Evolutionary conservation across 2,797 vertebrate genomes (phyloP), one percentile per base, ranked within the genome.

Genomic region (Danionella dracula): DNA sequence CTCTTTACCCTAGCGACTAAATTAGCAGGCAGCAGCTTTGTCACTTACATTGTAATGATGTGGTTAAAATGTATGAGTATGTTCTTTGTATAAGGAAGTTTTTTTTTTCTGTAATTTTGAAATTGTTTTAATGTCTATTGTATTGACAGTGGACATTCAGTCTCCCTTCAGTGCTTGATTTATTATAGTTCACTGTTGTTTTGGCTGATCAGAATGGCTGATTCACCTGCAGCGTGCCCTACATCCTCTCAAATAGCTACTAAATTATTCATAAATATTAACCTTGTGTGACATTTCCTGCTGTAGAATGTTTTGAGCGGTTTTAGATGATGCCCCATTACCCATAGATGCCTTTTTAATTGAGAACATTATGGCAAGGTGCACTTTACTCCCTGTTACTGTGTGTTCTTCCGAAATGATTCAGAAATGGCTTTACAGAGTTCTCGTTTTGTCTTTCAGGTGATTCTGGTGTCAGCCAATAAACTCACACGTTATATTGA

Each of bases 401-500:
- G n/a, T 32, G 7, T n/a, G 12, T 64, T 45, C 4, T 42, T 23
- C 7, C 37, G 6, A 19, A 32, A 21, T 12, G 6, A 27, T 3
- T 27, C 6, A n/a, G 23, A 27, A 27, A 6, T 27, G 23, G 3
- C 6, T 3, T 27, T 27, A 2, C 12, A 32, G 2, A 16, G 38
- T 41, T 46, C 1, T 35, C 60, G 61, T 59, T 70, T 58, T 5
- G 70, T 59, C 27, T 78, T 81, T 34, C 86, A 99, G 96, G 96
- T 98, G 79, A 98, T 99, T 85, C 90, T 99, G 83, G 96, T 99
- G 20, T 99, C 96, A 32, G 95, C 96, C 71, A 99, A 97, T 84
- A 99, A 98, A 71, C 83, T 98, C 81, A 98, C 96, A 0, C 90
- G 96, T 37, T 98, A 99, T 55, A 99, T 99, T 70, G 96, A 99